Base-by-base conservation (phyloP, 2,113 vertebrate species). In the Corythornis madagascariensis region DNA sequence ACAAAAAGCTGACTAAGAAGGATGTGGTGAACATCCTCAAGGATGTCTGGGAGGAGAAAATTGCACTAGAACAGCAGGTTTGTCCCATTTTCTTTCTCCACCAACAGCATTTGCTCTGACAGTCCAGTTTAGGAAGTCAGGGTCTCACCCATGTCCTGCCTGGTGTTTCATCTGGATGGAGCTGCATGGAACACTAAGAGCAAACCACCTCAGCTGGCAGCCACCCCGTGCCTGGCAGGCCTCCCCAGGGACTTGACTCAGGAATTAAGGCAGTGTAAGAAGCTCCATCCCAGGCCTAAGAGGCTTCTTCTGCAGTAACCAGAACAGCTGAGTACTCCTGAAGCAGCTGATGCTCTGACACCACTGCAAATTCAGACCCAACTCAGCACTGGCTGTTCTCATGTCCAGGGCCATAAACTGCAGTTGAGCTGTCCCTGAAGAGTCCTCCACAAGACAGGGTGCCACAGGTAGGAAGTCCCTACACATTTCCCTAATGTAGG, bases 41-140 rank as follows among this genome's bases (percentile, higher is more conserved):
- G 77, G 98, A 98, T 31, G 82, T 97, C 61, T 98, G 98, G 98
- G 98, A 95, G 75, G 97, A 97, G 48, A 98, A 98, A 86, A 86
- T 86, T 21, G 43, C 74, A 8, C 69, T 78, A 18, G 96, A 98
- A 73, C 90, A 96, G 35, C 96, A 98, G 97, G 98, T 98, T 92
- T 98, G 84, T 91, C 65, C 25, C 35, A 24, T 48, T 75, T 53
- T 42, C 20, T 57, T 43, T 73, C 57, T 57, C 31, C 25, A 48
- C 48, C 72, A 70, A 59, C 38, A 47, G n/a, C 48, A 13, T 67
- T 61, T 64, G 16, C n/a, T 60, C 13, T 14, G 12, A n/a, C 22
- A 28, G 42, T 21, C 25, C 47, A 13, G 20, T 22, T 55, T 43
- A 60, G 47, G 28, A 43, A 61, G 35, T 11, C 42, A 59, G 31